Percentiles rank a stretch among this genome's conserved stretches.
Evolutionary conservation across 1,140 invertebrate species (phyloP).

Genomic region (Pseudomyrmex pallidus): DNA sequence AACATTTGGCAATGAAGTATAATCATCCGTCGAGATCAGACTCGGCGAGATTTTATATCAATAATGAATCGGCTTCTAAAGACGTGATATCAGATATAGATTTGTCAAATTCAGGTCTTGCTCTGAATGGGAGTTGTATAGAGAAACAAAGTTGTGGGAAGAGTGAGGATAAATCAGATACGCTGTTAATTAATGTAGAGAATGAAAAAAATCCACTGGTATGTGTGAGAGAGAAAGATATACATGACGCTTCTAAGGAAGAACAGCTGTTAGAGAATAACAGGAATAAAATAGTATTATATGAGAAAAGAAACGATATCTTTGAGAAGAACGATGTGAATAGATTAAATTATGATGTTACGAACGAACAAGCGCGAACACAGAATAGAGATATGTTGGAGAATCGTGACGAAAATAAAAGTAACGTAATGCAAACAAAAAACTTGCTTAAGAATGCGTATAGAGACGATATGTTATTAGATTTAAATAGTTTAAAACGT

Average conservation of each 20-base stretch:
- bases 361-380: not conserved
- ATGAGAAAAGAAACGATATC: not conserved
- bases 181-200: not conserved
- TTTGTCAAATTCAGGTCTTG: constrained; percentile 19
- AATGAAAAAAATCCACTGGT: not conserved
- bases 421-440: not conserved
- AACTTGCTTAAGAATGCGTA: not conserved
- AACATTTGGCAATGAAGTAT: constrained; percentile 74
- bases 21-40: constrained; percentile 63
- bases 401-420: not conserved
- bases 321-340: constrained; percentile 15
- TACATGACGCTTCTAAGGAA: not conserved
- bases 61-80: constrained; percentile 14
- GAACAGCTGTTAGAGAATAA: not conserved
- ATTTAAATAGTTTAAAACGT: constrained; percentile 43
- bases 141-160: not conserved
- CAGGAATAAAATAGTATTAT: not conserved
- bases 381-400: not conserved
- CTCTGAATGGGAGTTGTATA: not conserved
- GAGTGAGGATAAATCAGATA: not conserved
- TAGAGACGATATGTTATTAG: constrained; percentile 2
- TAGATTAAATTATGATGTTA: constrained; percentile 11
- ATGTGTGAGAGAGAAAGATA: not conserved
- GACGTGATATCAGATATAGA: not conserved
- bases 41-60: not conserved